These are phyloP conservation scores for Sclerodermus sp. DNA, from an alignment of 2,888 invertebrate species.

Conservation along the genomic window DNA sequence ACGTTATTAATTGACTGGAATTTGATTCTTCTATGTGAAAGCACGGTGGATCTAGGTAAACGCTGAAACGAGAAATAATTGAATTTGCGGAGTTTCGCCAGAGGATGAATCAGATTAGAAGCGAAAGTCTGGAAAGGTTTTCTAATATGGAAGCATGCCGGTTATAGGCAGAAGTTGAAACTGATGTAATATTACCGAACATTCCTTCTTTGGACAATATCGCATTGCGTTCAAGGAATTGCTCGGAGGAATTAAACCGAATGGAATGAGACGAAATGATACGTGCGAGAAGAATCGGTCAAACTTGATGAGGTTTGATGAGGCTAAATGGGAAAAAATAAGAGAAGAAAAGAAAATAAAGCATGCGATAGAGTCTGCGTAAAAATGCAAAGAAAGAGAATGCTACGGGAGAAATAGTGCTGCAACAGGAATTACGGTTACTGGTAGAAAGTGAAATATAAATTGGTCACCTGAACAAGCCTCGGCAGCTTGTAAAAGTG, in stretches of 20 bases:
- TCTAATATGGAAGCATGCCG: conserved; percentile 19
- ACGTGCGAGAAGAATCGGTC: too few relatives aligned
- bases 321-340: too few relatives aligned
- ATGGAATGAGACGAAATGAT: too few relatives aligned
- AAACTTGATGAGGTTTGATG: too few relatives aligned
- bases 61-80: too few relatives aligned
- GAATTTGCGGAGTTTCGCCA: too few relatives aligned
- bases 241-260: too few relatives aligned
- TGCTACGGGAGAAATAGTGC: conserved; percentile 13
- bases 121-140: conserved; percentile 12
- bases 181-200: conserved; percentile 21
- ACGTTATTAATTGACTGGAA: not conserved
- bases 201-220: conserved; percentile 12
- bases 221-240: conserved; percentile 1
- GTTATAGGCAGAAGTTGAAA: conserved; percentile 20
- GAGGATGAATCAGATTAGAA: not conserved
- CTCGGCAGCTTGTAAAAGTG: conserved; percentile 6
- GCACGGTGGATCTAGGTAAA: too few relatives aligned
- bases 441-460: conserved; percentile 43
- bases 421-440: conserved; percentile 24
- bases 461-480: conserved; percentile 22
- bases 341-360: conserved; percentile 13
- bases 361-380: not conserved
- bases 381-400: conserved; percentile 12
- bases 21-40: not conserved